These are phyloP conservation scores for Epinephelus awoara DNA, from an alignment of 2,797 vertebrate species.

Conservation along the genomic window DNA sequence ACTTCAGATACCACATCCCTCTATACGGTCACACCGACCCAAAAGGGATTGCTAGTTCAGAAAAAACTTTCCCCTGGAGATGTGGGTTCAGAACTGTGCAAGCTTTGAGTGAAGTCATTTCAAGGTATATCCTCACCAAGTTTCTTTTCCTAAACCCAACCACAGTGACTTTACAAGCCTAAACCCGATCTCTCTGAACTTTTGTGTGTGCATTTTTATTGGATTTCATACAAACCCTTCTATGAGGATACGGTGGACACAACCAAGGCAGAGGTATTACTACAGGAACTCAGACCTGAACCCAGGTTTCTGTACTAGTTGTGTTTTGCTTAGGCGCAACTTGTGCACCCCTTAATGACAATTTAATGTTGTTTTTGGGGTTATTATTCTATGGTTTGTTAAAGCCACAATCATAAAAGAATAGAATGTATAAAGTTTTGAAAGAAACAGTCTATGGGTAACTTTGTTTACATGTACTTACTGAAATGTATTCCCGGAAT, in stretches of 20 bases:
- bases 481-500: slow-evolving; percentile 27
- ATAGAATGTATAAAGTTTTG: slow-evolving; percentile 43
- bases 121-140: no score
- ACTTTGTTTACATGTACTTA: slow-evolving; percentile 26
- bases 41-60: background rate
- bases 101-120: no score
- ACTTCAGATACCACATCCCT: background rate
- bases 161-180: no score
- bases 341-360: background rate
- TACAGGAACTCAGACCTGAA: slow-evolving; percentile 5
- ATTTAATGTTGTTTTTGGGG: slow-evolving; percentile 12
- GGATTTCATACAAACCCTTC: no score
- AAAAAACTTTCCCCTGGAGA: background rate
- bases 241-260: background rate
- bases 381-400: slow-evolving; percentile 41
- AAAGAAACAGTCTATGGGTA: slow-evolving; percentile 19
- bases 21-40: background rate
- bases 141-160: no score
- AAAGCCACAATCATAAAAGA: slow-evolving; percentile 16
- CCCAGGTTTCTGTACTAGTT: background rate
- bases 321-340: background rate
- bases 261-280: background rate
- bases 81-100: no score
- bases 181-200: no score
- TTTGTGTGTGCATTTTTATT: no score